Evolutionary conservation across 2,797 vertebrate genomes (phyloP).

Genomic region (Parauchenoglanis punctatus): DNA sequence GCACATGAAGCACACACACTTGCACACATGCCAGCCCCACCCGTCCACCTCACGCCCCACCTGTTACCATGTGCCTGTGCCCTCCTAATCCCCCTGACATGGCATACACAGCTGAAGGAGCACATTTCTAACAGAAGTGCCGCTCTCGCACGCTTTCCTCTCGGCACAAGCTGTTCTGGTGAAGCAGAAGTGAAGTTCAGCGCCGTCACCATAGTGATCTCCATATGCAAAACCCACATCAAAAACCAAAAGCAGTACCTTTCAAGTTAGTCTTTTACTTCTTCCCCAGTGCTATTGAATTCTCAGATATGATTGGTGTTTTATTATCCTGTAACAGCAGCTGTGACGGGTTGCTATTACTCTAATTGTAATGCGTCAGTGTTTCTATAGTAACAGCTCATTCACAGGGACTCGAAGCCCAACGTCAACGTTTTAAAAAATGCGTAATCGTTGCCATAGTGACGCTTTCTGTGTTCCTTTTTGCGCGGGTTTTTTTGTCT

Average conservation of each 20-base stretch:
- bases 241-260: not conserved
- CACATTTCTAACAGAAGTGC: slow-evolving; percentile 25
- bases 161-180: not conserved
- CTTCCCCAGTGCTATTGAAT: not conserved
- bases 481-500: no score
- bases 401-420: not conserved
- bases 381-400: not conserved
- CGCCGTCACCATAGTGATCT: not conserved
- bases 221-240: not conserved
- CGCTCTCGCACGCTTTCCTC: slow-evolving; percentile 24
- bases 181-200: slow-evolving; percentile 11
- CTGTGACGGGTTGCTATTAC: not conserved
- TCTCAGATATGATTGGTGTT: not conserved
- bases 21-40: slow-evolving; percentile 13
- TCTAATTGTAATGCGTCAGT: not conserved
- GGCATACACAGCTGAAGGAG: slow-evolving; percentile 43
- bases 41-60: slow-evolving; percentile 45
- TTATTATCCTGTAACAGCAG: not conserved
- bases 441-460: not conserved
- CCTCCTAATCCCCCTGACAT: slow-evolving; percentile 40
- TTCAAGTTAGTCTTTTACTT: not conserved
- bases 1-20: not conserved
- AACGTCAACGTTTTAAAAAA: not conserved
- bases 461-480: not conserved
- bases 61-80: slow-evolving; percentile 45